Conservation (phyloP, 1,140 invertebrate genomes). For the Pseudoatta argentina region DNA sequence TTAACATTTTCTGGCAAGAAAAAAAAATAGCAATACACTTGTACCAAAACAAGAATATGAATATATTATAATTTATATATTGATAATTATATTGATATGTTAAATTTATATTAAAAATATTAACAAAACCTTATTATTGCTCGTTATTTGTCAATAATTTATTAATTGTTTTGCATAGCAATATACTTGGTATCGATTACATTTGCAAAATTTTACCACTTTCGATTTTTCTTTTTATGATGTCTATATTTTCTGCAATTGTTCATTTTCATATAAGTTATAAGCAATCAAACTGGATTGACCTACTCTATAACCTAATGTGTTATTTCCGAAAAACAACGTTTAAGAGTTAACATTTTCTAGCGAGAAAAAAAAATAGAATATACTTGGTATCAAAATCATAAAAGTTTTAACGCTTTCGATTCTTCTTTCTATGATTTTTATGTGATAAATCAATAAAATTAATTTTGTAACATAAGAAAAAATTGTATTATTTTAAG, state of each 20-base stretch:
- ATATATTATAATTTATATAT: too few species aligned
- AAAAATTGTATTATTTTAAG: not conserved
- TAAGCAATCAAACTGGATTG: too few species aligned
- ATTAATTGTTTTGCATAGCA: too few species aligned
- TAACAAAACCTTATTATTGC: too few species aligned
- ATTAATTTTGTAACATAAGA: not conserved
- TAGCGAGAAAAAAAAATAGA: not conserved
- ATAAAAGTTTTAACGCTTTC: not conserved
- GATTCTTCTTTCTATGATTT: not conserved
- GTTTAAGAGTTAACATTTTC: not conserved
- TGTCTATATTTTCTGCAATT: not conserved
- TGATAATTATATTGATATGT: too few species aligned
- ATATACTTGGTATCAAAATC: not conserved
- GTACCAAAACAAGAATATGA: too few species aligned
- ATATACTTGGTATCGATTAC: not conserved
- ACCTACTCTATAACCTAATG: too few species aligned
- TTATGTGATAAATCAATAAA: not conserved
- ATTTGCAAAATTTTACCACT: not conserved
- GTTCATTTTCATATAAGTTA: too few species aligned
- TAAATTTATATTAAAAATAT: too few species aligned
- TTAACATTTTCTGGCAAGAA: not conserved
- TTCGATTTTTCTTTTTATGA: not conserved
- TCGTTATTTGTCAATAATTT: too few species aligned
- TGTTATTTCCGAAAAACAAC: too few species aligned
- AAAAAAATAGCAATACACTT: not conserved